Evolutionary conservation across 1,140 invertebrate genomes (phyloP).

Genomic region (Bombus affinis): DNA sequence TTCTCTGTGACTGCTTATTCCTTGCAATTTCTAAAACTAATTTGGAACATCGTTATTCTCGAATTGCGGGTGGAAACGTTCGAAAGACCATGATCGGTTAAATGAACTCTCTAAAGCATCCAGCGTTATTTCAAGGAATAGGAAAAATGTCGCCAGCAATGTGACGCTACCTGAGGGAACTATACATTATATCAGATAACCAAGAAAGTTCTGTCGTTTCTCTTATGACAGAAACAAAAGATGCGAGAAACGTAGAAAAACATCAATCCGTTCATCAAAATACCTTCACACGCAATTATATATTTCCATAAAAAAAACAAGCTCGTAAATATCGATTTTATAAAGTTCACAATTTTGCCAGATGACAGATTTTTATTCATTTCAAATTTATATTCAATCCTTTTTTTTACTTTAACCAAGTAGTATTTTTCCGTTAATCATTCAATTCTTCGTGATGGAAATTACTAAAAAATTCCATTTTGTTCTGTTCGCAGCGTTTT

Average conservation of each 20-base stretch:
- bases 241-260: neutral
- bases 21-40: neutral
- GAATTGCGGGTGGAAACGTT: neutral
- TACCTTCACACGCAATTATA: neutral
- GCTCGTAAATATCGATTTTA: neutral
- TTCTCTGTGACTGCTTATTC: neutral
- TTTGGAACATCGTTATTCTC: neutral
- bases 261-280: neutral
- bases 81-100: neutral
- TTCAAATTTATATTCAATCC: neutral
- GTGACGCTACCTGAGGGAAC: neutral
- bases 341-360: neutral
- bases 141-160: neutral
- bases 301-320: neutral
- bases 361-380: neutral
- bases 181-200: neutral
- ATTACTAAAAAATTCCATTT: neutral
- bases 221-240: neutral
- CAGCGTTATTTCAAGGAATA: neutral
- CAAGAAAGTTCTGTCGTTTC: neutral
- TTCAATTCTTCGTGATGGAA: neutral
- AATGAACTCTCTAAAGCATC: neutral
- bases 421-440: neutral
- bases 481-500: neutral
- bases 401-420: neutral